Percentiles rank a stretch among this genome's conserved stretches.
Evolutionary conservation across 1,140 invertebrate genomes (phyloP).

Genomic region (Drosophila nannoptera): DNA sequence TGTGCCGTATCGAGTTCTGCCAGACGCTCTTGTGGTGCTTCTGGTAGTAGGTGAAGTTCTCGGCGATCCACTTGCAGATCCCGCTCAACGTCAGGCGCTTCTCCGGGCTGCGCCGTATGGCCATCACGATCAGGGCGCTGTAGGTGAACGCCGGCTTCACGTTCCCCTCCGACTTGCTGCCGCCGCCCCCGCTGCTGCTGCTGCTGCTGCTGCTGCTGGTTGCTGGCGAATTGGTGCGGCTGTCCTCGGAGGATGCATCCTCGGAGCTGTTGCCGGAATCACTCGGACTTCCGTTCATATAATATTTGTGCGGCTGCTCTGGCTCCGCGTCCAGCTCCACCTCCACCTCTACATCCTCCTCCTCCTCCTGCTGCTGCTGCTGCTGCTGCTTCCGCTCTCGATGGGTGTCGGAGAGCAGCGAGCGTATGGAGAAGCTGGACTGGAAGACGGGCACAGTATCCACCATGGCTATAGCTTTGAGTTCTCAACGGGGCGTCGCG

Average conservation of each 20-base stretch:
- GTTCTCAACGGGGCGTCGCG: not conserved
- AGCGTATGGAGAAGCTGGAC: slow-evolving; percentile 62
- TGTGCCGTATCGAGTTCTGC: slow-evolving; percentile 98
- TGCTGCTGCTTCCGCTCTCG: not conserved
- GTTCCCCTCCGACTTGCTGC: slow-evolving; percentile 15
- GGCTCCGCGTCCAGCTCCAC: not conserved
- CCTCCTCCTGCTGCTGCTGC: not conserved
- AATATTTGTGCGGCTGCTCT: slow-evolving; percentile 4
- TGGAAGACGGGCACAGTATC: slow-evolving; percentile 50
- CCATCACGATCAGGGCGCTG: slow-evolving; percentile 98
- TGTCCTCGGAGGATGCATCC: slow-evolving; percentile 48
- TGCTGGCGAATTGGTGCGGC: slow-evolving; percentile 79
- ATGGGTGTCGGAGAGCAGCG: slow-evolving; percentile 27
- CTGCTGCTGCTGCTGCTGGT: slow-evolving; percentile 92
- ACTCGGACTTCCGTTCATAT: slow-evolving; percentile 22
- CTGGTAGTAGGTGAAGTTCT: slow-evolving; percentile 93
- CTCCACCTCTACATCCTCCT: not conserved
- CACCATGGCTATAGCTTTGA: slow-evolving; percentile 11
- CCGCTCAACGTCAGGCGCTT: slow-evolving; percentile 92
- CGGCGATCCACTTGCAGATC: slow-evolving; percentile 92
- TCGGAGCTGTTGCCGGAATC: slow-evolving; percentile 45
- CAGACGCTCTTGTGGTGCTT: slow-evolving; percentile 94
- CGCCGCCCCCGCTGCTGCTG: not conserved
- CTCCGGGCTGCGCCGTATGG: slow-evolving; percentile 92
- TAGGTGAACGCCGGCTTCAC: slow-evolving; percentile 93